These are phyloP conservation scores for Ectemnius cavifrons DNA, from an alignment of 2,888 invertebrate species.

Conservation along the genomic window DNA sequence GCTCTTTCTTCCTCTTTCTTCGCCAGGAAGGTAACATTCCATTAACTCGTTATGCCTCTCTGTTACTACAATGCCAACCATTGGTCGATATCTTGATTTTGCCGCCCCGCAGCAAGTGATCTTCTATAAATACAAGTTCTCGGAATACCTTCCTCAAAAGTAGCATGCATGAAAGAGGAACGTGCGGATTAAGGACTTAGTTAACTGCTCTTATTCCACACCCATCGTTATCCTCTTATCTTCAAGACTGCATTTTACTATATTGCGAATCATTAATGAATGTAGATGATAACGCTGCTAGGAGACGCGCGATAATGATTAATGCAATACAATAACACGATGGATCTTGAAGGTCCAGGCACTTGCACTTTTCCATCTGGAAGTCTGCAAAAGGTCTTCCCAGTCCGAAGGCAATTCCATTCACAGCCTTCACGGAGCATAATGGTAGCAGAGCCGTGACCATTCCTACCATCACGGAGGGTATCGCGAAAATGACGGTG, in stretches of 20 bases:
- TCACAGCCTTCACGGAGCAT: neutral
- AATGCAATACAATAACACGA: constrained; percentile 44
- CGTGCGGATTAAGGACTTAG: too few relatives aligned
- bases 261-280: too few relatives aligned
- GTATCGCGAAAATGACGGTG: constrained; percentile 8
- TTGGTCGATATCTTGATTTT: too few relatives aligned
- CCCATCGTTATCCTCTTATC: too few relatives aligned
- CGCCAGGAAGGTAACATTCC: neutral
- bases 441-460: constrained; percentile 11
- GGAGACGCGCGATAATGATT: constrained; percentile 25
- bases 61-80: neutral
- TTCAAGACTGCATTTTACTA: too few relatives aligned
- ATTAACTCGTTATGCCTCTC: neutral
- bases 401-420: constrained; percentile 17
- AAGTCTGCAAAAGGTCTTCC: constrained; percentile 40
- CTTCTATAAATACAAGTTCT: too few relatives aligned
- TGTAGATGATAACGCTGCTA: too few relatives aligned
- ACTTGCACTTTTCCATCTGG: constrained; percentile 9
- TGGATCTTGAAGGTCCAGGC: constrained; percentile 27
- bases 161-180: too few relatives aligned
- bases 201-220: too few relatives aligned
- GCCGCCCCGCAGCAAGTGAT: too few relatives aligned
- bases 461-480: constrained; percentile 4
- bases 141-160: too few relatives aligned
- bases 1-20: neutral